phyloP scores from a whole-genome alignment of 1,140 invertebrate species.

The fruit fly (Drosophila melanogaster) region DNA sequence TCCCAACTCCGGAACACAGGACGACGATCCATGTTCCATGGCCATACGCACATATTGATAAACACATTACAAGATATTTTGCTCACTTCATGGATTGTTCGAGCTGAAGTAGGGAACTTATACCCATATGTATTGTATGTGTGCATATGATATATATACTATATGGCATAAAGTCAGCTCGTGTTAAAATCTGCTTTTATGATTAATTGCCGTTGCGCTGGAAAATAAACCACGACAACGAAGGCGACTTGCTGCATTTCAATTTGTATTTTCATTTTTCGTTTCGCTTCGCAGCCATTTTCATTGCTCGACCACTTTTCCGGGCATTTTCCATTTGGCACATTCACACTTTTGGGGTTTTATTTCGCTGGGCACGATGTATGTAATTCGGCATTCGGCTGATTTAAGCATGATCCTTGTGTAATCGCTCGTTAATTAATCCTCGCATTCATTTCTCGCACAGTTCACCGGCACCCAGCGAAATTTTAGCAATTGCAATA shows the following conservation, averaged over 20 bases:
- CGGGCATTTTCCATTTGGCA: conserved; percentile 10
- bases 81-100: conserved; percentile 65
- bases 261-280: conserved; percentile 51
- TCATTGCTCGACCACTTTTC: conserved; percentile 13
- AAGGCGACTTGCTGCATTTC: conserved; percentile 42
- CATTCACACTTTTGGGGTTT: conserved; percentile 28
- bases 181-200: conserved; percentile 76
- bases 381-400: conserved; percentile 21
- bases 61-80: conserved; percentile 81
- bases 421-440: conserved; percentile 35
- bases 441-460: conserved; percentile 2
- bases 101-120: conserved; percentile 3
- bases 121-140: neutral
- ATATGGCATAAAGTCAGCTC: conserved; percentile 20
- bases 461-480: no score
- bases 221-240: conserved; percentile 54
- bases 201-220: conserved; percentile 62
- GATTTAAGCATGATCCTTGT: conserved; percentile 33
- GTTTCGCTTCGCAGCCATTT: conserved; percentile 31
- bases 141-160: neutral
- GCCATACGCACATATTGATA: conserved; percentile 64
- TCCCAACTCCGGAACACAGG: conserved; percentile 40
- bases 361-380: conserved; percentile 7
- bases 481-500: no score
- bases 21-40: conserved; percentile 43